Evolutionary conservation across 1,140 invertebrate species (phyloP).

Genomic region (Drosophila parvula): DNA sequence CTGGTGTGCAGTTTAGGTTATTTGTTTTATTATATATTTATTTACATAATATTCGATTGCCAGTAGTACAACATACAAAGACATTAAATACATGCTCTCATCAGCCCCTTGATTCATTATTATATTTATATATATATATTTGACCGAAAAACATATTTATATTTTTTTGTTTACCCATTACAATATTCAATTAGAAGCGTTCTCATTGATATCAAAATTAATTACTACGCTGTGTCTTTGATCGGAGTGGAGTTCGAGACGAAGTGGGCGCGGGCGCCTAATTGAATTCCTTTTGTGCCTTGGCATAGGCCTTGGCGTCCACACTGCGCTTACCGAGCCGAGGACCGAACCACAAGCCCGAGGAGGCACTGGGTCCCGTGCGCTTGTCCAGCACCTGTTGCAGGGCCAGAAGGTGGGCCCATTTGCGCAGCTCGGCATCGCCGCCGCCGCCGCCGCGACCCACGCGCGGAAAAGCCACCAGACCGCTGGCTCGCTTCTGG

Average conservation of each 20-base stretch:
- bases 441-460: conserved; percentile 84
- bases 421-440: conserved; percentile 79
- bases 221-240: conserved; percentile 9
- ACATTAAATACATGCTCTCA: conserved; percentile 65
- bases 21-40: conserved; percentile 28
- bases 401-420: conserved; percentile 73
- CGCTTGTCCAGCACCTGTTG: conserved; percentile 79
- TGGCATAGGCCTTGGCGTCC: conserved; percentile 50
- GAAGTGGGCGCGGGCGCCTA: conserved; percentile 18
- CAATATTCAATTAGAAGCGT: conserved; percentile 56
- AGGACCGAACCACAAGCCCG: conserved; percentile 86
- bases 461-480: conserved; percentile 86
- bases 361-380: conserved; percentile 78
- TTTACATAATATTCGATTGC: conserved; percentile 50
- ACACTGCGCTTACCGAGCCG: conserved; percentile 84
- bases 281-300: conserved; percentile 72
- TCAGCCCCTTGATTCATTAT: conserved; percentile 64
- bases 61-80: conserved; percentile 37
- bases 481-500: conserved; percentile 83
- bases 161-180: conserved; percentile 49
- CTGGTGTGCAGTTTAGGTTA: conserved; percentile 10
- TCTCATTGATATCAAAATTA: conserved; percentile 36
- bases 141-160: conserved; percentile 45
- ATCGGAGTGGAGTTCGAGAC: not conserved
- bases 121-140: conserved; percentile 36